These are phyloP conservation scores for Caenorhabditis sp. DNA, from an alignment of 2,888 invertebrate genomes.

Conservation along the genomic window DNA sequence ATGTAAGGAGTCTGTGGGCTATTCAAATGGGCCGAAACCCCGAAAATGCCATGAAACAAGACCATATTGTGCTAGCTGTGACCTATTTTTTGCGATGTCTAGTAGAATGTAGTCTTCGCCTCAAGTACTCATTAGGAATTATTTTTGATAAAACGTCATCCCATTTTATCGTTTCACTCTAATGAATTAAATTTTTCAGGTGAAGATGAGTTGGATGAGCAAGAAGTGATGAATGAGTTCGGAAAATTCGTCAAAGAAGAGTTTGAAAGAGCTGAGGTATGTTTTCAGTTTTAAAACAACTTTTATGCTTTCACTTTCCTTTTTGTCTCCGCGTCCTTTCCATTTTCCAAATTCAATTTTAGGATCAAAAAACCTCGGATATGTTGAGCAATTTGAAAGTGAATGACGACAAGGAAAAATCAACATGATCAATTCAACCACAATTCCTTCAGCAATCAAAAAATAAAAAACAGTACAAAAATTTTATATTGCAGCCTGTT, in stretches of 20 bases:
- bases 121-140: too few relatives aligned
- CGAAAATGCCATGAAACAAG: too few relatives aligned
- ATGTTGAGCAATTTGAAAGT: not conserved
- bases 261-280: slow-evolving; percentile 10
- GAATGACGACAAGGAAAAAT: not conserved
- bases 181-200: not conserved
- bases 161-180: too few relatives aligned
- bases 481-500: not conserved
- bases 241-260: slow-evolving; percentile 49
- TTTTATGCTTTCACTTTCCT: not conserved
- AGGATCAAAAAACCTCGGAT: not conserved
- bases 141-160: too few relatives aligned
- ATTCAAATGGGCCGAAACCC: too few relatives aligned
- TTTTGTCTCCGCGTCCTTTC: not conserved
- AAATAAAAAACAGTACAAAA: not conserved
- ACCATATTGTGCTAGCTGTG: too few relatives aligned
- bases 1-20: too few relatives aligned
- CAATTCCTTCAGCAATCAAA: not conserved
- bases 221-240: slow-evolving; percentile 55
- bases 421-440: not conserved
- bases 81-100: too few relatives aligned
- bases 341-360: not conserved
- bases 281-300: not conserved
- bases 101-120: too few relatives aligned
- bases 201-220: slow-evolving; percentile 41